phyloP scores from a whole-genome alignment of 1,140 invertebrate genomes.

The Heliothis subflexa region DNA sequence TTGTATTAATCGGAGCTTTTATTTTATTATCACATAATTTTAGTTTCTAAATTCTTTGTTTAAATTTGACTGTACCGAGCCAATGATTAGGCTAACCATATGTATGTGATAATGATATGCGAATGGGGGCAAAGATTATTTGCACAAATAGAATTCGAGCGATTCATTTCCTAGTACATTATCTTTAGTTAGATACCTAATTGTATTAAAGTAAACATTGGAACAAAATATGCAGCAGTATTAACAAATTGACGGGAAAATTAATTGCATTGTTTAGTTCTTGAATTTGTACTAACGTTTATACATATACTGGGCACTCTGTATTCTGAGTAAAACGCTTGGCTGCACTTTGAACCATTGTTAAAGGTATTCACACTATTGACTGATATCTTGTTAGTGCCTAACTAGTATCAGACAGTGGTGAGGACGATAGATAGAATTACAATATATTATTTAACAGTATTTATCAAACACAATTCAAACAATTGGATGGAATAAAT shows the following conservation, averaged over 20 bases:
- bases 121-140: constrained; percentile 15
- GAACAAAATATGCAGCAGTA: not conserved
- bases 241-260: not conserved
- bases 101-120: not conserved
- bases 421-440: not conserved
- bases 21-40: not conserved
- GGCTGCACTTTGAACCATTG: not conserved
- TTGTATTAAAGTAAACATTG: not conserved
- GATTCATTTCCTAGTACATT: constrained; percentile 3
- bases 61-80: not conserved
- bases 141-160: constrained; percentile 1
- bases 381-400: not conserved
- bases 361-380: not conserved
- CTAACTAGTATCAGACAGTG: not conserved
- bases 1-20: not conserved
- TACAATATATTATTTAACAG: not conserved
- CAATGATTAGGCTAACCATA: not conserved
- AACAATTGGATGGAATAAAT: constrained; percentile 20
- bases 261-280: not conserved
- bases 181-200: not conserved
- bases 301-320: not conserved
- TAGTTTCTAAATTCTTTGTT: not conserved
- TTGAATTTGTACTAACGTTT: not conserved
- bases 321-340: not conserved
- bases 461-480: constrained; percentile 8